These are phyloP conservation scores for Eulemur rubriventer DNA, from an alignment of 2,797 vertebrate genomes.

Conservation along the genomic window DNA sequence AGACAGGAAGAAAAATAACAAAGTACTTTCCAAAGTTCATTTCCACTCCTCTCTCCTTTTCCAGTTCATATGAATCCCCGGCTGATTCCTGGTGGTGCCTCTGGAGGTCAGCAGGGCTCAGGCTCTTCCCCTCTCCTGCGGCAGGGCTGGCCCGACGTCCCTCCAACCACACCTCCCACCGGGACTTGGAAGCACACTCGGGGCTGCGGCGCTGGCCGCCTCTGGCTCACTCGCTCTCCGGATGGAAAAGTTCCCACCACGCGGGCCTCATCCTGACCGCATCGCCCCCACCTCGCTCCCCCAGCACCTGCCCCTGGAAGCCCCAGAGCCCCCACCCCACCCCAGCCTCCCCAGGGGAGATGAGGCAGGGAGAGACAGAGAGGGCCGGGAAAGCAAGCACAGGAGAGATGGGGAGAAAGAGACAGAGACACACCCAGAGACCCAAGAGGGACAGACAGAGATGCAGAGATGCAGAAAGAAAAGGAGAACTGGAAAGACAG, in stretches of 20 bases:
- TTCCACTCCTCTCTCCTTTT: too few relatives aligned
- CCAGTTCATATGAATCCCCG: accelerated
- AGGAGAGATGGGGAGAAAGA: background rate
- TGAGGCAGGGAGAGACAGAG: background rate
- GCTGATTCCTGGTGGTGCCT: background rate
- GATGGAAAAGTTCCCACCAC: background rate
- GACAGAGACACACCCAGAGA: background rate
- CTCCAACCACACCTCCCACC: accelerated
- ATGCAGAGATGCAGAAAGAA: background rate
- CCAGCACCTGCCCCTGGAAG: background rate
- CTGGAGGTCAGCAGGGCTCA: accelerated
- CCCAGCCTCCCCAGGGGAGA: background rate
- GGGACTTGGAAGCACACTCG: background rate
- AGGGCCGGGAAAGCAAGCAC: background rate
- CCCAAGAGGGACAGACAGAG: too few relatives aligned
- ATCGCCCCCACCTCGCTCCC: background rate
- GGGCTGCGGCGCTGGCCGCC: accelerated
- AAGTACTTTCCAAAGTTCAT: accelerated
- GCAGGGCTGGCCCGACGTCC: accelerated
- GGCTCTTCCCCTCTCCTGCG: accelerated
- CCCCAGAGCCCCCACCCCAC: background rate
- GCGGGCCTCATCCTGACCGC: accelerated
- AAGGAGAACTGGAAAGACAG: background rate
- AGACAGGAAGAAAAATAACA: accelerated
- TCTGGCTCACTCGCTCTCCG: background rate